phyloP scores from a whole-genome alignment of 2,888 invertebrate genomes.

The Entomobrya multifasciata region DNA sequence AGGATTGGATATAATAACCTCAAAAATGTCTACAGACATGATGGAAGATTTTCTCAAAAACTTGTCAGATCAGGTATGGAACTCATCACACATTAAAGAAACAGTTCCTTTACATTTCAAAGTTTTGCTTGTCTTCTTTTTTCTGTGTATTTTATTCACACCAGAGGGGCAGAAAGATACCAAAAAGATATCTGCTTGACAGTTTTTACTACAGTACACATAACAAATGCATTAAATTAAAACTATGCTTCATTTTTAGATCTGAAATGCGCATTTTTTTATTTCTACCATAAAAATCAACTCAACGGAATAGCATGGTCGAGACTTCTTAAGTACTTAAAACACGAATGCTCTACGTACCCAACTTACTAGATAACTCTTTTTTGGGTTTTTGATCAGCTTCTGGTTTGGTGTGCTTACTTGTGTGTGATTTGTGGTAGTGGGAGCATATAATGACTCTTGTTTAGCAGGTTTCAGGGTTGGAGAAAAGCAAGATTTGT shows the following conservation, averaged over 20 bases:
- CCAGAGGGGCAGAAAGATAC: slow-evolving; percentile 47
- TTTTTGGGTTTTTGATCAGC: slow-evolving; percentile 24
- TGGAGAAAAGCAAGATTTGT: no score
- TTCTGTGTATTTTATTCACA: slow-evolving; percentile 2
- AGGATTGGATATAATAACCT: slow-evolving; percentile 62
- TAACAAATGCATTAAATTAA: background rate
- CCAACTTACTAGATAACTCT: slow-evolving; percentile 1
- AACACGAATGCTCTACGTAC: background rate
- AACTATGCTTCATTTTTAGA: slow-evolving; percentile 13
- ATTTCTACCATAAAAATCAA: slow-evolving; percentile 37
- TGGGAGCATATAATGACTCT: slow-evolving; percentile 37
- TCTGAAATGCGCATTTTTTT: slow-evolving; percentile 48
- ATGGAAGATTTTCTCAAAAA: slow-evolving; percentile 61
- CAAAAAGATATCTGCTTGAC: slow-evolving; percentile 48
- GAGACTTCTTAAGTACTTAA: slow-evolving; percentile 33
- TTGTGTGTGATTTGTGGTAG: background rate
- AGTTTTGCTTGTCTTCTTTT: background rate
- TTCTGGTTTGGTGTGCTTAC: background rate
- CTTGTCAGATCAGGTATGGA: slow-evolving; percentile 71
- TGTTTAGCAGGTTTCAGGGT: no score
- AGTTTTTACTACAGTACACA: slow-evolving; percentile 25
- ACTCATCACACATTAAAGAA: slow-evolving; percentile 20
- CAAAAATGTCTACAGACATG: slow-evolving; percentile 35
- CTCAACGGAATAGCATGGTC: slow-evolving; percentile 27
- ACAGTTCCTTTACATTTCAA: background rate